Evolutionary conservation across 2,888 invertebrate species (phyloP).

Genomic region (Coelinius sp.): DNA sequence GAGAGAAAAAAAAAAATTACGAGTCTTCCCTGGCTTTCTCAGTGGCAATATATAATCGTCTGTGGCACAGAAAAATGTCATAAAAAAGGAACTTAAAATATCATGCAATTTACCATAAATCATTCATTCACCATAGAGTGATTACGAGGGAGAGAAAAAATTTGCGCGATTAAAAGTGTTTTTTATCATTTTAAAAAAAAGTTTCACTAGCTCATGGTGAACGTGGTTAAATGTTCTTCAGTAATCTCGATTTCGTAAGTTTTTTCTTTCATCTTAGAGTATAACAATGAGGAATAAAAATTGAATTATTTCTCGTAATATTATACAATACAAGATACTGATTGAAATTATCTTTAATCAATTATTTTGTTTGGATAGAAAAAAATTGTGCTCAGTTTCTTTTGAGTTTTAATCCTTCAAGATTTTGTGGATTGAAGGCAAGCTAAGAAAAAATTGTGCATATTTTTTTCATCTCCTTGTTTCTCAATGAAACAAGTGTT

Average conservation of each 20-base stretch:
- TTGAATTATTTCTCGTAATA: slow-evolving; percentile 45
- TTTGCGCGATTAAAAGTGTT: slow-evolving; percentile 16
- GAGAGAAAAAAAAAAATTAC: slow-evolving; percentile 6
- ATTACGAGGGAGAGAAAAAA: slow-evolving; percentile 12
- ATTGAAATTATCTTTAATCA: slow-evolving; percentile 20
- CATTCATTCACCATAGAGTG: not conserved
- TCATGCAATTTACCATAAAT: slow-evolving; percentile 14
- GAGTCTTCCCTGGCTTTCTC: not conserved
- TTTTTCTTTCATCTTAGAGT: slow-evolving; percentile 35
- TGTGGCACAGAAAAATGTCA: slow-evolving; percentile 4
- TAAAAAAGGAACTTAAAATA: slow-evolving; percentile 11
- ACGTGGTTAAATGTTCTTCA: not conserved
- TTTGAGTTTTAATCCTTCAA: slow-evolving; percentile 53
- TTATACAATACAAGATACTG: slow-evolving; percentile 27
- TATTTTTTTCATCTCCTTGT: slow-evolving; percentile 61
- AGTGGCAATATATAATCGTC: not conserved
- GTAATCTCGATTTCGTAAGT: not conserved
- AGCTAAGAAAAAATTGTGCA: slow-evolving; percentile 63
- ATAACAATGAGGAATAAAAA: slow-evolving; percentile 54
- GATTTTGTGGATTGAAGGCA: slow-evolving; percentile 52
- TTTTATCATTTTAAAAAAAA: not conserved
- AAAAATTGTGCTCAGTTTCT: slow-evolving; percentile 60
- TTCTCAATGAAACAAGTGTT: not conserved
- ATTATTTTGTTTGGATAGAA: slow-evolving; percentile 43
- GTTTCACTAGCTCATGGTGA: not conserved